Evolutionary conservation across 2,113 vertebrate species (phyloP).

Genomic region (Lates calcarifer): DNA sequence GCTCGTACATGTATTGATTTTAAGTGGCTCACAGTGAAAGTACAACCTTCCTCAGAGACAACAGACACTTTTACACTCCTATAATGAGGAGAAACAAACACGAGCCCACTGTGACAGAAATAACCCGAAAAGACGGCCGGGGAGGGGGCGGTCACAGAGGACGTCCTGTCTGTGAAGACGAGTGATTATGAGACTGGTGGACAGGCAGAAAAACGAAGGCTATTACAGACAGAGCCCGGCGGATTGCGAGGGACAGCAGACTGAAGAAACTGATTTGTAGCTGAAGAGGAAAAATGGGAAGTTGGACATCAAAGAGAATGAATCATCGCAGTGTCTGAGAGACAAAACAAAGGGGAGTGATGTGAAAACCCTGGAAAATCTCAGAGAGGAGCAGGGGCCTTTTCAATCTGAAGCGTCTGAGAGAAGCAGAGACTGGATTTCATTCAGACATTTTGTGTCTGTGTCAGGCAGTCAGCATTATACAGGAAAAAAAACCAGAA

Average conservation of each 20-base stretch:
- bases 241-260: conserved; percentile 21
- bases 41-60: neutral
- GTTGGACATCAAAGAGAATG: conserved; percentile 65
- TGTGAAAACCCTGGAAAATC: conserved; percentile 15
- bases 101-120: conserved; percentile 6
- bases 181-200: conserved; percentile 17
- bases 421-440: conserved; percentile 18
- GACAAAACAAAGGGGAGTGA: conserved; percentile 47
- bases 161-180: conserved; percentile 4
- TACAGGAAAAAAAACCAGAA: neutral
- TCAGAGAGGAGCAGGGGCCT: conserved; percentile 9
- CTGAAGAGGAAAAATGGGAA: conserved; percentile 40
- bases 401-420: conserved; percentile 25
- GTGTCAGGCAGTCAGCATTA: neutral
- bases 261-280: conserved; percentile 48
- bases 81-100: conserved; percentile 2
- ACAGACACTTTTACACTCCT: conserved; percentile 9
- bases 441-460: conserved; percentile 1
- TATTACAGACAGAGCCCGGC: conserved; percentile 7
- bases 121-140: conserved; percentile 27
- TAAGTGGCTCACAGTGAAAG: conserved; percentile 15
- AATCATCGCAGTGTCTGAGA: conserved; percentile 56
- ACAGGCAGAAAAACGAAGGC: conserved; percentile 18
- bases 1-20: conserved; percentile 50
- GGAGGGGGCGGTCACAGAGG: neutral